A percentile compares a stretch with the other conserved stretches of the same genome.
These are phyloP conservation scores for Delia radicum DNA, from an alignment of 1,140 invertebrate genomes.

Conservation along the genomic window DNA sequence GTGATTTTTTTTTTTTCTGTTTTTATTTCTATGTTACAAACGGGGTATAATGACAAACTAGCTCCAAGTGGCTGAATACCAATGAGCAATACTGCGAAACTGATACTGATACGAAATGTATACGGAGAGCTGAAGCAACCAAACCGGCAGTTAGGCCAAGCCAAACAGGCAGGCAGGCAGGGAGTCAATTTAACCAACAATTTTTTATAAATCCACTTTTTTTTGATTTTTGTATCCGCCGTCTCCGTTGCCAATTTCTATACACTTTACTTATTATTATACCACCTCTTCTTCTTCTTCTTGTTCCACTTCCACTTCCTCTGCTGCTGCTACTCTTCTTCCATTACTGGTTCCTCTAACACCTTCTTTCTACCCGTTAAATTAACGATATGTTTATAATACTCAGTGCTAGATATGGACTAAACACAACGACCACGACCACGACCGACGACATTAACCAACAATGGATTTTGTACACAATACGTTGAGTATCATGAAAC, in stretches of 20 bases:
- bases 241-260: constrained; percentile 6
- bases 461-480: too few species aligned
- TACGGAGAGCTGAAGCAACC: neutral
- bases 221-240: neutral
- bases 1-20: too few species aligned
- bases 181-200: neutral
- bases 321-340: too few species aligned
- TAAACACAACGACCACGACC: too few species aligned
- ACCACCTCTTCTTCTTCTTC: neutral
- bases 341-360: too few species aligned
- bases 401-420: too few species aligned
- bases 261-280: neutral
- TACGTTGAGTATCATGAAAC: too few species aligned
- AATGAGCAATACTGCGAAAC: constrained; percentile 20
- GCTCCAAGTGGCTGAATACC: constrained; percentile 28
- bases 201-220: constrained; percentile 3
- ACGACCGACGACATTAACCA: too few species aligned
- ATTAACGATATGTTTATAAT: too few species aligned
- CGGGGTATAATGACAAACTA: constrained; percentile 24
- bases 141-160: constrained; percentile 2
- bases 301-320: neutral
- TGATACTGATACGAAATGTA: constrained; percentile 24
- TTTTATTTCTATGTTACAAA: constrained; percentile 9
- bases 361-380: too few species aligned
- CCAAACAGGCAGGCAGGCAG: neutral